A percentile compares a stretch with the other conserved stretches of the same genome.
Conservation (phyloP, 2,888 invertebrate genomes). For the Cremastinae sp. region DNA sequence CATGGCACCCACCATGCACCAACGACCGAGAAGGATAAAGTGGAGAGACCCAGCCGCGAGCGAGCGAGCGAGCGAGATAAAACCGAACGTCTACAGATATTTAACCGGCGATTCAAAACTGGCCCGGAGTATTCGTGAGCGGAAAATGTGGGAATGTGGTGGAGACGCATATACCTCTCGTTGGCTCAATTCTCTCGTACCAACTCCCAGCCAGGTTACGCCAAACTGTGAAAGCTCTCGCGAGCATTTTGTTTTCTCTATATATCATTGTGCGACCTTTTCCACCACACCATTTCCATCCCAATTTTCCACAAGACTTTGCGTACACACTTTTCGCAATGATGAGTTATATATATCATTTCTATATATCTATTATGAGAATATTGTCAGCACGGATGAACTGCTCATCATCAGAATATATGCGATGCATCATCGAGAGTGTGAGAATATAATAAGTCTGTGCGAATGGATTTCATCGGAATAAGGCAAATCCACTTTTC, state of each 20-base stretch:
- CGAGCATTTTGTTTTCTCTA: slow-evolving; percentile 38
- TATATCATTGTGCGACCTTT: slow-evolving; percentile 34
- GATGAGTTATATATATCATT: too few species aligned
- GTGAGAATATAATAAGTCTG: not conserved
- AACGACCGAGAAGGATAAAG: slow-evolving; percentile 65
- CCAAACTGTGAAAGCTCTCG: slow-evolving; percentile 34
- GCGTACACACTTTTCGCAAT: too few species aligned
- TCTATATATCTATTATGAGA: too few species aligned
- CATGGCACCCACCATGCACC: slow-evolving; percentile 77
- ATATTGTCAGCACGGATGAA: too few species aligned
- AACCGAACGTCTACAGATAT: slow-evolving; percentile 42
- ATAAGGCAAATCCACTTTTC: slow-evolving; percentile 25
- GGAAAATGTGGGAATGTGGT: slow-evolving; percentile 31
- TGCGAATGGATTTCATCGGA: too few species aligned
- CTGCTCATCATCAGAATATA: too few species aligned
- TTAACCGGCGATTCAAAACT: slow-evolving; percentile 35
- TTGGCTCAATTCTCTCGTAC: slow-evolving; percentile 52
- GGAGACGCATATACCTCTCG: slow-evolving; percentile 29
- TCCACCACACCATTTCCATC: slow-evolving; percentile 37
- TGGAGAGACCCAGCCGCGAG: not conserved
- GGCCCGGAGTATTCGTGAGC: slow-evolving; percentile 33
- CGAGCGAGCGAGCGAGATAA: slow-evolving; percentile 50
- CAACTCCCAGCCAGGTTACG: slow-evolving; percentile 43
- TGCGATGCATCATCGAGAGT: too few species aligned
- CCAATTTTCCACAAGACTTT: too few species aligned